Conservation (phyloP, 2,888 invertebrate species). For the Brachyptera putata region DNA sequence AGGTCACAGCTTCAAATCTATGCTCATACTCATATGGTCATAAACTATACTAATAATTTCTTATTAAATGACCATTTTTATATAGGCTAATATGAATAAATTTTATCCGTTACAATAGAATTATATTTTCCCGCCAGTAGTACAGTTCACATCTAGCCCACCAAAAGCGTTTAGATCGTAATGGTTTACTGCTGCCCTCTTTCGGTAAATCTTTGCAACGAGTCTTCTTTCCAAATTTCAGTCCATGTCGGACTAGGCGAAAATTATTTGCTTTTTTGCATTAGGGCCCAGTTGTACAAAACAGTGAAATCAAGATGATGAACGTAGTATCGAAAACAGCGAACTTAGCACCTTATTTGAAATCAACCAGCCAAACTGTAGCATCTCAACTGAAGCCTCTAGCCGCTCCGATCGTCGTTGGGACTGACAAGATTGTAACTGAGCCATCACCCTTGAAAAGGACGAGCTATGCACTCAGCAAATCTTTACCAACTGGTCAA, state of each 20-base stretch:
- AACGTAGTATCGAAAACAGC: constrained; percentile 64
- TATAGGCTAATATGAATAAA: too few species aligned
- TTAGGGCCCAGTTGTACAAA: too few species aligned
- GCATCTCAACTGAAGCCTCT: constrained; percentile 61
- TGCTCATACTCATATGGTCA: too few species aligned
- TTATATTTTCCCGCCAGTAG: too few species aligned
- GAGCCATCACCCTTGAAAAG: constrained; percentile 48
- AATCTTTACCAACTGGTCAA: constrained; percentile 54
- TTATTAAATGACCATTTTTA: too few species aligned
- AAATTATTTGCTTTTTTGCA: background rate
- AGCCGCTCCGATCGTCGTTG: constrained; percentile 47
- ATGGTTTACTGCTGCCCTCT: constrained; percentile 3
- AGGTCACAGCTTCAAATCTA: too few species aligned
- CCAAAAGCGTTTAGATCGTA: too few species aligned
- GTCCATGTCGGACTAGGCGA: background rate
- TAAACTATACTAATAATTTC: too few species aligned
- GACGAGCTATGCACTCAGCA: constrained; percentile 54
- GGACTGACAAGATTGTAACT: constrained; percentile 44
- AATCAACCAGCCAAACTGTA: constrained; percentile 63
- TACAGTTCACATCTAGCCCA: too few species aligned
- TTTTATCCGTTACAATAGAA: too few species aligned
- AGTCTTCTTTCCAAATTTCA: background rate
- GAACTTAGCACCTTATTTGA: constrained; percentile 61
- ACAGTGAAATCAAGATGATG: constrained; percentile 48
- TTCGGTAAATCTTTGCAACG: background rate